Conservation (phyloP, 2,113 vertebrate species). For the Rhinolophus ferrumequinum region DNA sequence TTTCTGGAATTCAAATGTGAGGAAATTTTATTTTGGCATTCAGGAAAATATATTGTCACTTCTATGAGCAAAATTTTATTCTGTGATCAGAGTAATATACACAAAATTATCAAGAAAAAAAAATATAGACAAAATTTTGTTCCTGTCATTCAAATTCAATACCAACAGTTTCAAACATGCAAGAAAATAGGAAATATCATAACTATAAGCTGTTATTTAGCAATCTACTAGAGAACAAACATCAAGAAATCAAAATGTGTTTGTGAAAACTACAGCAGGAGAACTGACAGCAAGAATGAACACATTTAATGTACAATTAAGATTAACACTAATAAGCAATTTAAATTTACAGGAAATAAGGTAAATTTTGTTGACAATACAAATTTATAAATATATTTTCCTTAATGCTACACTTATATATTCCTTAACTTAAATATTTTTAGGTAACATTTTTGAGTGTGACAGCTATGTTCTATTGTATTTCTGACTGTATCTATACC, state of each 20-base stretch:
- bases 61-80: background rate
- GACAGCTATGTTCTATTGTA: background rate
- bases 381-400: background rate
- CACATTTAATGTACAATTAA: background rate
- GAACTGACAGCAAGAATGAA: background rate
- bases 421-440: background rate
- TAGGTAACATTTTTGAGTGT: background rate
- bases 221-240: background rate
- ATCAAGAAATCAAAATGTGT: background rate
- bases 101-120: background rate
- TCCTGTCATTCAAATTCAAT: background rate
- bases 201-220: background rate
- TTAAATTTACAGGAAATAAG: background rate
- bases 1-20: background rate
- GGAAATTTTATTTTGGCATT: background rate
- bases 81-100: background rate
- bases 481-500: background rate
- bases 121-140: background rate
- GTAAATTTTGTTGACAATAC: background rate
- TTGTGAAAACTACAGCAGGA: background rate
- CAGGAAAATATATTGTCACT: background rate
- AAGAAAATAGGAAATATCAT: background rate
- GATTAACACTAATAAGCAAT: background rate
- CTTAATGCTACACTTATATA: background rate
- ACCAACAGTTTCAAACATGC: background rate